A percentile compares a stretch with the other conserved stretches of the same genome.
phyloP scores from a whole-genome alignment of 2,888 invertebrate species.

The Synanthedon formicaeformis region DNA sequence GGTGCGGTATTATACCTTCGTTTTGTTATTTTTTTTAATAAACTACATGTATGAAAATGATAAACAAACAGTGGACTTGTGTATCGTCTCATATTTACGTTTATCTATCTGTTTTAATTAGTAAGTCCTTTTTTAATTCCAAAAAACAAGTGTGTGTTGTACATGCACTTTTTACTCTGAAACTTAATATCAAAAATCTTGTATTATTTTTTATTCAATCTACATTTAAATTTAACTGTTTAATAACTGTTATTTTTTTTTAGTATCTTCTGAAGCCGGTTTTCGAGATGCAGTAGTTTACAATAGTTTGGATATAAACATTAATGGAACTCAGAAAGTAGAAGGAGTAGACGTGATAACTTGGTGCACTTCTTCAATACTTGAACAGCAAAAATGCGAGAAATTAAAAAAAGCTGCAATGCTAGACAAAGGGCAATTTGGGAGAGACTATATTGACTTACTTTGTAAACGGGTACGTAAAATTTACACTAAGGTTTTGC shows the following conservation, averaged over 20 bases:
- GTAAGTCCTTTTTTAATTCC: neutral
- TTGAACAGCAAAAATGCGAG: conserved; percentile 86
- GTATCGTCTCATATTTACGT: neutral
- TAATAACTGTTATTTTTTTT: neutral
- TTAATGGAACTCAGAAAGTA: conserved; percentile 13
- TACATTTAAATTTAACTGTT: too few relatives aligned
- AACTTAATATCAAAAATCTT: too few relatives aligned
- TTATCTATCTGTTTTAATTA: neutral
- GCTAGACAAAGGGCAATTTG: conserved; percentile 75
- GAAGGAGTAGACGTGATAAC: conserved; percentile 56
- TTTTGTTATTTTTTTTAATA: neutral
- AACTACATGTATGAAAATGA: neutral
- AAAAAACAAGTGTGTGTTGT: too few relatives aligned
- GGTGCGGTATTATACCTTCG: too few relatives aligned
- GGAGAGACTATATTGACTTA: conserved; percentile 73
- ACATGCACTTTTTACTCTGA: too few relatives aligned
- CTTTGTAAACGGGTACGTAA: conserved; percentile 73
- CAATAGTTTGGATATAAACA: neutral
- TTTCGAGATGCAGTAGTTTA: neutral
- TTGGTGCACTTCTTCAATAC: conserved; percentile 88
- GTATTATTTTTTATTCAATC: too few relatives aligned
- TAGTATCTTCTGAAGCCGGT: neutral
- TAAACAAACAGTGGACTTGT: neutral
- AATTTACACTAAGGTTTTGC: too few relatives aligned
- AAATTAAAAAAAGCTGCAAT: conserved; percentile 78